Base-by-base conservation (phyloP, 2,797 vertebrate species). In the Alauda arvensis region DNA sequence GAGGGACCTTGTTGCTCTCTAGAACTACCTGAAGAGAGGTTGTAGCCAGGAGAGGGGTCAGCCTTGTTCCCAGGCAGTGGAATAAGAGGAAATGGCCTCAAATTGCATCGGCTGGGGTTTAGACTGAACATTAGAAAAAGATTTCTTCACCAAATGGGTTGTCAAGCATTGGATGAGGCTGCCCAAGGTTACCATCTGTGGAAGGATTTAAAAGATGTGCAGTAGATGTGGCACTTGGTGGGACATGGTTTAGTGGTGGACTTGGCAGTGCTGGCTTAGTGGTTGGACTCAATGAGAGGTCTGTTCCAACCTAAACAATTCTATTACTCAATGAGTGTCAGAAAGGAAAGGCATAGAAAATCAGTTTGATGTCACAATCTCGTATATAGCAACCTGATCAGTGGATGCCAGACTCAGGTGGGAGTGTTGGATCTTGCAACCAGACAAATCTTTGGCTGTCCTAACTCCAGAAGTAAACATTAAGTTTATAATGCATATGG, bases 41-140 rank as follows among this genome's bases (percentile, higher is more conserved):
- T 51, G 21, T 23, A 63, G 8, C 12, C 51, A 28, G 18, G 9
- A 31, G 21, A 37, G 6, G 33, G 18, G 7, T 26, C 33, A 63
- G 33, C 15, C 43, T 20, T 51, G 9, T 12, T 63, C 39, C 39
- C 29, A 57, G n/a, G 10, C 2, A 23, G 28, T 4, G 63, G 16
- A 45, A 31, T 12, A 57, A 57, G 18, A 40, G 5, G 6, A 76
- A 76, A 70, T 42, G 9, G 18, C 21, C 3, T 28, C 21, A 13
- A 20, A 9, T n/a, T 63, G 13, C 21, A 28, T 9, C 21, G 4
- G 8, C 0, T 12, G 3, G 4, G 5, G 7, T 45, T 76, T 40
- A 46, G 33, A 34, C 11, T 10, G 4, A 49, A 34, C 2, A 28
- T 39, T 15, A 56, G 24, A 18, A 43, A 39, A 61, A 59, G 62